Evolutionary conservation across 1,140 invertebrate species (phyloP).

Genomic region (Atta cephalotes): DNA sequence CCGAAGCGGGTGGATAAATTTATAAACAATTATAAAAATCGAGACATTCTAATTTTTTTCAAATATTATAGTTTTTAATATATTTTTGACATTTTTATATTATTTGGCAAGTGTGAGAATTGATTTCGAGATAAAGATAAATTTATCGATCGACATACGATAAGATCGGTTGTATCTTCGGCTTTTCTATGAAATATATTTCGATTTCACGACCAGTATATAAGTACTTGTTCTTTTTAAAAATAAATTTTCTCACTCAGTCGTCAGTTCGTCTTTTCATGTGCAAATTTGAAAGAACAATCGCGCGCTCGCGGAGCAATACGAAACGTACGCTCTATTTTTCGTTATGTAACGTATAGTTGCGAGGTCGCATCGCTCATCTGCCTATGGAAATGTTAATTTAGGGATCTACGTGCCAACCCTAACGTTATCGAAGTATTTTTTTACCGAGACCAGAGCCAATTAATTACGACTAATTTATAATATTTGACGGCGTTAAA

Average conservation of each 20-base stretch:
- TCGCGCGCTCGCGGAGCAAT: slow-evolving; percentile 53
- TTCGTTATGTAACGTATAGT: slow-evolving; percentile 63
- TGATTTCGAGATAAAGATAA: neutral
- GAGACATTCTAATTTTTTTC: neutral
- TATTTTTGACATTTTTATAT: slow-evolving; percentile 10
- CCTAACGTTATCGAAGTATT: slow-evolving; percentile 22
- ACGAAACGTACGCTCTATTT: slow-evolving; percentile 53
- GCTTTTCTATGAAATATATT: neutral
- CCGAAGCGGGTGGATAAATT: neutral
- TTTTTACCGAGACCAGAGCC: neutral
- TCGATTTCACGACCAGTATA: neutral
- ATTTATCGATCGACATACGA: neutral
- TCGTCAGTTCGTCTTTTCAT: slow-evolving; percentile 76
- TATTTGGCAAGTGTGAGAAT: neutral
- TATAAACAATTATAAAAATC: neutral
- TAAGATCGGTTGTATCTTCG: neutral
- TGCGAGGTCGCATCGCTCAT: slow-evolving; percentile 56
- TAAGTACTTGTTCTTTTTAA: neutral
- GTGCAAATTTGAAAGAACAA: slow-evolving; percentile 80
- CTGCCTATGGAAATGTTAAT: slow-evolving; percentile 60
- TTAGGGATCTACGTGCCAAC: slow-evolving; percentile 44
- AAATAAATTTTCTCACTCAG: slow-evolving; percentile 29
- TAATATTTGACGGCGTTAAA: neutral
- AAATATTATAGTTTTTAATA: neutral
- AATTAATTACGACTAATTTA: neutral